phyloP scores from a whole-genome alignment of 2,888 invertebrate genomes.

The Ectemnius lituratus region DNA sequence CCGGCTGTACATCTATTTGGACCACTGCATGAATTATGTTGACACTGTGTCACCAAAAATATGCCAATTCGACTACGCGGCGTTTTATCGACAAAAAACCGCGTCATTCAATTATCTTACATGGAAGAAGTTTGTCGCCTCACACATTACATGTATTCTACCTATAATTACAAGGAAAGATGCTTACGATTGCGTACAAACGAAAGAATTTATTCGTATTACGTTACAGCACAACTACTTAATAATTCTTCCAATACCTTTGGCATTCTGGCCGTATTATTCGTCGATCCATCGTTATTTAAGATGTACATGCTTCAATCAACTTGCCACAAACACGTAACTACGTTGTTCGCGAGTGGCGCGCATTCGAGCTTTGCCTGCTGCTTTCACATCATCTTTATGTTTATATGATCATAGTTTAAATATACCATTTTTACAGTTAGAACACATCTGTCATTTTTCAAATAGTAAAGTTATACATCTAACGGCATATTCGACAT shows the following conservation, averaged over 20 bases:
- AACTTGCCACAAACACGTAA: background rate
- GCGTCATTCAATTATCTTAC: too few species aligned
- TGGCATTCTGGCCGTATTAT: conserved; percentile 30
- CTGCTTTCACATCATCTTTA: background rate
- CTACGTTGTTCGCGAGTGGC: background rate
- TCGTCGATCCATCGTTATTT: background rate
- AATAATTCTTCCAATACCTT: conserved; percentile 35
- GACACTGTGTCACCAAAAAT: conserved; percentile 40
- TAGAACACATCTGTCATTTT: conserved; percentile 25
- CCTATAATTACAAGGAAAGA: too few species aligned
- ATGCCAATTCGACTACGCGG: conserved; percentile 11
- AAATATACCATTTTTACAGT: conserved; percentile 27
- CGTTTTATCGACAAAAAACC: conserved; percentile 46
- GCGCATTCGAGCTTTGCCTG: background rate
- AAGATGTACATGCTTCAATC: background rate
- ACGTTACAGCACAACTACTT: conserved; percentile 44
- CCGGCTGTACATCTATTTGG: conserved; percentile 89
- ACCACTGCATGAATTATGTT: conserved; percentile 82
- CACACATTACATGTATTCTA: too few species aligned
- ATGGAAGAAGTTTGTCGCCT: too few species aligned
- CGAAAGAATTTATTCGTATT: conserved; percentile 53
- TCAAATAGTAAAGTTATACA: conserved; percentile 24
- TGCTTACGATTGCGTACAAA: conserved; percentile 37
- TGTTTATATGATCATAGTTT: background rate
- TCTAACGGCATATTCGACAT: conserved; percentile 16